phyloP scores from a whole-genome alignment of 2,113 vertebrate species.

The Chloropsis cyanopogon region DNA sequence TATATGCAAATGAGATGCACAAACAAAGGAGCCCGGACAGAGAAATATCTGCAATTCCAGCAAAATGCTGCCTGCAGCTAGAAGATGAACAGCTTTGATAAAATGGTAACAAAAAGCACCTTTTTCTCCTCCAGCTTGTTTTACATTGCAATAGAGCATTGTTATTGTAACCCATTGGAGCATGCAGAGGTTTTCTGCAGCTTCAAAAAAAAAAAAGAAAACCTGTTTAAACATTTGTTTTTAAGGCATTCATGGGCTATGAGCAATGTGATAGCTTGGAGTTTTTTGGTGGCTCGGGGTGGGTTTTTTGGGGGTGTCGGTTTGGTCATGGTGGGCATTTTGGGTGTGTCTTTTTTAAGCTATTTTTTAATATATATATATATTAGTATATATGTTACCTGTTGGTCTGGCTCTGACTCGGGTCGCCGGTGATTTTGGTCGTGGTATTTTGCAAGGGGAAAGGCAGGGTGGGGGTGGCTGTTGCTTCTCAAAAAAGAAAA shows the following conservation, averaged over 20 bases:
- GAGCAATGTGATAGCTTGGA: constrained; percentile 47
- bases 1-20: constrained; percentile 99
- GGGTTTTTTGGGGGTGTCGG: not conserved
- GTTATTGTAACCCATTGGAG: constrained; percentile 77
- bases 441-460: not conserved
- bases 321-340: not conserved
- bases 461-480: not conserved
- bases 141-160: constrained; percentile 83
- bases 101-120: constrained; percentile 92
- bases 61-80: constrained; percentile 85
- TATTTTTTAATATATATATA: not conserved
- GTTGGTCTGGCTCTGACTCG: constrained; percentile 53
- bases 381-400: constrained; percentile 51
- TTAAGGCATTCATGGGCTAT: constrained; percentile 75
- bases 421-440: not conserved
- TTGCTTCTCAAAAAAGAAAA: not conserved
- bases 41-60: constrained; percentile 86
- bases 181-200: constrained; percentile 71
- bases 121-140: constrained; percentile 81
- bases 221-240: constrained; percentile 82
- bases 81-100: constrained; percentile 95
- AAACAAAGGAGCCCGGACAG: constrained; percentile 86
- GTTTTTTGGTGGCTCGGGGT: not conserved
- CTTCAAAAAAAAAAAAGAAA: constrained; percentile 63
- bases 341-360: not conserved